Evolutionary conservation across 2,888 invertebrate genomes (phyloP), one percentile per base, ranked within the genome.

Genomic region (Epinotia bilunana): DNA sequence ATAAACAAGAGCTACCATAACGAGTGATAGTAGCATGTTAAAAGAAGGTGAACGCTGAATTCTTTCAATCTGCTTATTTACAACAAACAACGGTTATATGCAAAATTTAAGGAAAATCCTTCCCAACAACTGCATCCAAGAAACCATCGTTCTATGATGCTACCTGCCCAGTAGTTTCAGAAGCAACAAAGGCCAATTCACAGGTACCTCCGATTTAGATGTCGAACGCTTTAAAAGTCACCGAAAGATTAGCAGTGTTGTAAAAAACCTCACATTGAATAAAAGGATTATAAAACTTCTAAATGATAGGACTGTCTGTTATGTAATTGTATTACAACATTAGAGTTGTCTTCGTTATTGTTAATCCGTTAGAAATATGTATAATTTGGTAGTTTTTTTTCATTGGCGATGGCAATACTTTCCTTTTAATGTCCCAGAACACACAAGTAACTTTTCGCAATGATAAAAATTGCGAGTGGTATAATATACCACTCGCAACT

Each of bases 201-300:
- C 57, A 68, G 58, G 68, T 68, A 68, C 9, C 23, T 28, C 23
- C 23, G 11, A 57, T 43, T 7, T 23, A 68, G n/a, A 23, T 20
- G 39, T 23, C 11, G n/a, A 53, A 53, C 68, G 23, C 23, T 58
- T 69, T 69, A 60, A 60, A 46, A 60, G 58, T 69, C 69, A 69
- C 69, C 69, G 69, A 46, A 46, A 69, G 69, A 69, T 69, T 60
- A 68, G 43, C 23, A 43, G 57, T 18, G 43, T 43, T 58, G 16
- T 46, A 60, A 46, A 60, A 69, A 69, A 60, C 58, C 58, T 60
- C n/a, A 69, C 60, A 69, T 69, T 46, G 58, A 60, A 69, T 69
- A 69, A 69, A 60, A 60, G 58, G 58, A 46, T 69, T 60, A 69
- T 23, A 46, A 16, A 69, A 16, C 16, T 58, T 16, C 23, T 23